Base-by-base conservation (phyloP, 1,140 invertebrate species). In the Temnothorax longispinosus region DNA sequence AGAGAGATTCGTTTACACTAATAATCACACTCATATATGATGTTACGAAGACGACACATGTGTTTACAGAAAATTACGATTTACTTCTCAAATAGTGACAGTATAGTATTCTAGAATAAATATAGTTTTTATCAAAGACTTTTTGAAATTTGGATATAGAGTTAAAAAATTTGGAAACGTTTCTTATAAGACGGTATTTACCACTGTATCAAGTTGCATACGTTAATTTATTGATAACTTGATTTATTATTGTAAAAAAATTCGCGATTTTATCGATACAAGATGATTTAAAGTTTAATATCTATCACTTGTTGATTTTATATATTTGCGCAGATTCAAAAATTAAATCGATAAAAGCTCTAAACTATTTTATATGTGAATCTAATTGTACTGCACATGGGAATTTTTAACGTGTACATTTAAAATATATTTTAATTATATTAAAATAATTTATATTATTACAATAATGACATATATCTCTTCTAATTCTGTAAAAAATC, bases 21-120 rank as follows among this genome's bases (percentile, higher is more conserved):
- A 38, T 44, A 74, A 58, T 71, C 18, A 82, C 65, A 81, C n/a
- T 72, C 5, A 56, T 47, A 15, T 72, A 58, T 27, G 32, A 18
- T 67, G 35, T 27, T 77, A 58, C 35, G 2, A 15, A 64, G 18
- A 80, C 54, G n/a, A 60, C 44, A 35, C 35, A 50, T 44, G n/a
- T 35, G n/a, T 35, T 65, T 71, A 64, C 64, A 52, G 15, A 81
- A 71, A 81, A 27, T 67, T 69, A 41, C 13, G n/a, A 21, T 81
- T 54, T 69, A 41, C 21, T 54, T 4, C 4, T 69, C 8, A 1
- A 52, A 81, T 27, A 13, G 44, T 13, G 8, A 18, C 2, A 71
- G 11, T 67, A 44, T 41, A 13, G 5, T 50, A 47, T 21, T 80
- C 27, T 41, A 18, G 2, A n/a, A 71, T 54, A 69, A 54, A 54